Percentiles rank a stretch among this genome's conserved stretches.
These are phyloP conservation scores for Oncorhynchus tshawytscha DNA, from an alignment of 2,113 vertebrate genomes.

Conservation along the genomic window DNA sequence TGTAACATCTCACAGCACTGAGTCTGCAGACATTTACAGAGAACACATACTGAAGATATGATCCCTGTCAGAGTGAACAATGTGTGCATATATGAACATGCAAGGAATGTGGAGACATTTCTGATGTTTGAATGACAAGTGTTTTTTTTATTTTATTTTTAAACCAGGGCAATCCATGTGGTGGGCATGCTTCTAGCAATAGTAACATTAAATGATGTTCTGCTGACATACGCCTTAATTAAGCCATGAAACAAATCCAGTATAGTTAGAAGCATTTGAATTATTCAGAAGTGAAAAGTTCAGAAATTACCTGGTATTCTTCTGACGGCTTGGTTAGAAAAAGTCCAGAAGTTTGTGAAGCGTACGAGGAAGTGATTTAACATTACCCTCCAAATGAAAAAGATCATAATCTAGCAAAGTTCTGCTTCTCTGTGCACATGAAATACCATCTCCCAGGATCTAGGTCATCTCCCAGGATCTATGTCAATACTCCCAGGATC, in stretches of 20 bases:
- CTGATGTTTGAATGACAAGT: too few relatives aligned
- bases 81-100: constrained; percentile 61
- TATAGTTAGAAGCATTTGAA: constrained; percentile 55
- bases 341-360: constrained; percentile 72
- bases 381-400: constrained; percentile 21
- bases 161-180: neutral
- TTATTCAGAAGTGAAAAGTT: constrained; percentile 22
- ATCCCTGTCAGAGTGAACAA: constrained; percentile 23
- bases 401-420: constrained; percentile 17
- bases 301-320: constrained; percentile 77
- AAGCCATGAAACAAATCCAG: constrained; percentile 85
- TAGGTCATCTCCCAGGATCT: too few relatives aligned
- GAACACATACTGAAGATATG: constrained; percentile 1
- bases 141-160: too few relatives aligned
- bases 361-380: constrained; percentile 38
- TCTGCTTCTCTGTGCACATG: neutral
- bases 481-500: too few relatives aligned
- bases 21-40: neutral
- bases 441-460: constrained; percentile 12
- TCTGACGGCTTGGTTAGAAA: constrained; percentile 82
- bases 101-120: constrained; percentile 32
- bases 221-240: constrained; percentile 39
- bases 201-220: constrained; percentile 26
- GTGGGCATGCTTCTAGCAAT: neutral
- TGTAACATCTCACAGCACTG: constrained; percentile 6